Conservation (phyloP, 2,888 invertebrate genomes). For the Scaptodrosophila latifasciaeformis region DNA sequence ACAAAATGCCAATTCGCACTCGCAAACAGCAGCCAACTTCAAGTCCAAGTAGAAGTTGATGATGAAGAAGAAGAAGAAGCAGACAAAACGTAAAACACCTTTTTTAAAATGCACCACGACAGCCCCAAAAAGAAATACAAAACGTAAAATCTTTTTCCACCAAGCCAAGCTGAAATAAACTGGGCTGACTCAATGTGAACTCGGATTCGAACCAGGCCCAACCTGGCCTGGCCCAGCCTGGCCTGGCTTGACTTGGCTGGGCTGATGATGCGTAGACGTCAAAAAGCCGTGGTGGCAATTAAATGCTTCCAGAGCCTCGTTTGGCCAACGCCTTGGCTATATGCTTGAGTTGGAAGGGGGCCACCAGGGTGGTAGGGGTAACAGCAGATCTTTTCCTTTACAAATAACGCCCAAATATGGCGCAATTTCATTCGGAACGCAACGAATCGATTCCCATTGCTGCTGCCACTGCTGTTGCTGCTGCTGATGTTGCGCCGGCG, state of each 20-base stretch:
- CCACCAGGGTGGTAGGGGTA: not conserved
- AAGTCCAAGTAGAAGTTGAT: not conserved
- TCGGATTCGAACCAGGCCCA: too few relatives aligned
- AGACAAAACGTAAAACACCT: too few relatives aligned
- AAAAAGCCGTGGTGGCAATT: constrained; percentile 60
- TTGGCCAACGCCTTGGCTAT: constrained; percentile 51
- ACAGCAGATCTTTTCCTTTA: constrained; percentile 16
- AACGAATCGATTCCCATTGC: constrained; percentile 49
- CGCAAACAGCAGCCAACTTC: not conserved
- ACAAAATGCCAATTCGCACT: constrained; percentile 60
- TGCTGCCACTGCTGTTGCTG: constrained; percentile 11
- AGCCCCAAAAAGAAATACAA: too few relatives aligned
- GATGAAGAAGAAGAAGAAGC: too few relatives aligned
- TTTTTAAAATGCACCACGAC: constrained; percentile 21
- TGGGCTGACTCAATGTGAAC: constrained; percentile 7
- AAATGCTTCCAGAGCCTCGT: constrained; percentile 49
- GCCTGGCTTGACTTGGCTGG: too few relatives aligned
- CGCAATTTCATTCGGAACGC: constrained; percentile 63
- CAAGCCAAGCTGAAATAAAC: not conserved
- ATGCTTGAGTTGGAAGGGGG: too few relatives aligned
- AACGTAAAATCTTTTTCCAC: constrained; percentile 49
- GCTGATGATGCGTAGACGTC: constrained; percentile 53
- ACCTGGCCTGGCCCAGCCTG: too few relatives aligned
- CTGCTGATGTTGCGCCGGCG: not conserved
- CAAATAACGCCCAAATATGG: constrained; percentile 69